phyloP scores from a whole-genome alignment of 2,113 vertebrate genomes.

The Cettia cetti region DNA sequence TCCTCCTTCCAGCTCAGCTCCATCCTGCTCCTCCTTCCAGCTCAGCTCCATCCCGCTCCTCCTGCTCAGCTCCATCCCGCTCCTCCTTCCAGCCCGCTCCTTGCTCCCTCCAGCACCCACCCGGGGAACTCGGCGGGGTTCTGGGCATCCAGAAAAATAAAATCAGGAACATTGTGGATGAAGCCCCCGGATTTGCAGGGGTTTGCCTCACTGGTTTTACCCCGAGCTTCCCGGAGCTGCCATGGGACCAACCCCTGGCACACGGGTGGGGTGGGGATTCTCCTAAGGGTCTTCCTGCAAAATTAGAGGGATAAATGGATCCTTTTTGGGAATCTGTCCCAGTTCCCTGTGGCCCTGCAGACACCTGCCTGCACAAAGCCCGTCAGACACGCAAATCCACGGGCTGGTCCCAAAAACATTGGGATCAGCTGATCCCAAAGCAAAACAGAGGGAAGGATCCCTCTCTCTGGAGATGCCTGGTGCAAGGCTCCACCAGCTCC shows the following conservation, averaged over 20 bases:
- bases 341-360: fast-evolving
- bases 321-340: not conserved
- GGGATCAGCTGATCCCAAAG: not conserved
- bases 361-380: not conserved
- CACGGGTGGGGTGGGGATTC: not conserved
- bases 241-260: fast-evolving
- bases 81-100: not conserved
- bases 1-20: too few relatives aligned
- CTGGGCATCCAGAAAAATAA: not conserved
- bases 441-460: not conserved
- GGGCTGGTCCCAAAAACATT: not conserved
- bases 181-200: fast-evolving
- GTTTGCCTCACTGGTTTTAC: not conserved
- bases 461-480: not conserved
- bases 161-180: fast-evolving
- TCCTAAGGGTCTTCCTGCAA: not conserved
- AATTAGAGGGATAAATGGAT: not conserved
- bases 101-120: fast-evolving
- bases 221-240: not conserved
- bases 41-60: too few relatives aligned
- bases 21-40: too few relatives aligned
- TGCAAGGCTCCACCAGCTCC: not conserved
- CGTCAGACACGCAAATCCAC: not conserved
- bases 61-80: too few relatives aligned
- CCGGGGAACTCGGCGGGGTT: fast-evolving